phyloP scores from a whole-genome alignment of 2,888 invertebrate species.

The Sminthurinus aureus region DNA sequence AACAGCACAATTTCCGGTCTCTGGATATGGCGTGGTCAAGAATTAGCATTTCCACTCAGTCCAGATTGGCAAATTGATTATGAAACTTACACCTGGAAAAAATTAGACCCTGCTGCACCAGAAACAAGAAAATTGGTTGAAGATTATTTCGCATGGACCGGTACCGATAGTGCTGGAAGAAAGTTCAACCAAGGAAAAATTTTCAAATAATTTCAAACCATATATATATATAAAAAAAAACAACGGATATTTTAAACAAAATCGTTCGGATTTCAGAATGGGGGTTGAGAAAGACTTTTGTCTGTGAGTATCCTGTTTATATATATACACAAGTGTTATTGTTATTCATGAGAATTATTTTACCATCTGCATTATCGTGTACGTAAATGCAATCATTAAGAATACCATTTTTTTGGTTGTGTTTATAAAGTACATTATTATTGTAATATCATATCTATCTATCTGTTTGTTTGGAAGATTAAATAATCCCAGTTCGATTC shows the following conservation, averaged over 20 bases:
- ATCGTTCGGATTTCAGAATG: no score
- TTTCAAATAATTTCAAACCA: conserved; percentile 94
- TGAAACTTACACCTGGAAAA: conserved; percentile 94
- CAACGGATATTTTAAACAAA: neutral
- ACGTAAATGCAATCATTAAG: no score
- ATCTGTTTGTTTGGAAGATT: no score
- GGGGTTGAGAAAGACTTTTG: no score
- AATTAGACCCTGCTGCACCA: conserved; percentile 80
- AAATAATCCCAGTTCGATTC: no score
- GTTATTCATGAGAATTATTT: no score
- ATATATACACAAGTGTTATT: no score
- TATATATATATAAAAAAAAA: neutral
- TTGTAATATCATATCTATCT: no score
- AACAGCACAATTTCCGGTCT: conserved; percentile 93
- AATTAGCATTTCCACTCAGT: conserved; percentile 87
- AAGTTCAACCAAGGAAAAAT: conserved; percentile 99
- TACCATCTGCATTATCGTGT: no score
- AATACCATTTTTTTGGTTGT: no score
- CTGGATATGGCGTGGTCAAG: conserved; percentile 98
- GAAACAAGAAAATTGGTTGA: conserved; percentile 86
- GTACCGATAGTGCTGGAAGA: conserved; percentile 84
- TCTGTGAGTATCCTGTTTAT: no score
- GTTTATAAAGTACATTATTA: no score
- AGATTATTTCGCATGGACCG: conserved; percentile 91
- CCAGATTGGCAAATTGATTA: conserved; percentile 98